Percentiles rank a stretch among this genome's conserved stretches.
These are phyloP conservation scores for Hephaestus fuliginosus DNA, from an alignment of 2,797 vertebrate genomes.

Conservation along the genomic window DNA sequence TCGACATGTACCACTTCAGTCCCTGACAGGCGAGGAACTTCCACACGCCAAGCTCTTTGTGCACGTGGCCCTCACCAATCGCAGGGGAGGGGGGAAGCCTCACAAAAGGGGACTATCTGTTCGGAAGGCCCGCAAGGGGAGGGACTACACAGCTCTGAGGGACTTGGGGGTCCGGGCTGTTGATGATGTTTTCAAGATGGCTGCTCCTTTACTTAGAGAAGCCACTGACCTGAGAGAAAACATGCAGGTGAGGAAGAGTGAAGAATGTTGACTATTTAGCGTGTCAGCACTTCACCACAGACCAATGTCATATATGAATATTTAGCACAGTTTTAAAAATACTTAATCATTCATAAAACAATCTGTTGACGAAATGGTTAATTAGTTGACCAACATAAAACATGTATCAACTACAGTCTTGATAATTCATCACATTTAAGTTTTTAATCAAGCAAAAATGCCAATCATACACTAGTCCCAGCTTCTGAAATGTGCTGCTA, in stretches of 20 bases:
- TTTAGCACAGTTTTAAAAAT: neutral
- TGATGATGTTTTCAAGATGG: conserved; percentile 95
- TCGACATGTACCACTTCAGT: conserved; percentile 92
- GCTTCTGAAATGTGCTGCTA: neutral
- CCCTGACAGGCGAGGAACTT: conserved; percentile 92
- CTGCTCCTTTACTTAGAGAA: conserved; percentile 90
- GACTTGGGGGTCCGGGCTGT: conserved; percentile 91
- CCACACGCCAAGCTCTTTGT: conserved; percentile 92
- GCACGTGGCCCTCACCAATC: conserved; percentile 95
- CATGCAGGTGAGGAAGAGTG: conserved; percentile 89
- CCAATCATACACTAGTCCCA: neutral
- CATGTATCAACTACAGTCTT: too few species aligned
- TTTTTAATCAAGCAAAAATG: neutral
- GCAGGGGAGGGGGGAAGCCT: conserved; percentile 95
- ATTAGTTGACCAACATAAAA: neutral
- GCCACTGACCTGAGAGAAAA: conserved; percentile 95
- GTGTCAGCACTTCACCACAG: neutral
- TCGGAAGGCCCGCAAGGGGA: conserved; percentile 91
- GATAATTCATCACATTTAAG: neutral
- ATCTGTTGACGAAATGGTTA: too few species aligned
- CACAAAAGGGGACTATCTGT: conserved; percentile 95
- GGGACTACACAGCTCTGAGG: conserved; percentile 93
- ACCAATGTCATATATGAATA: neutral
- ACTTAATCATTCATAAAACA: neutral
- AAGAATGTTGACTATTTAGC: neutral